Percentiles rank a stretch among this genome's conserved stretches.
Evolutionary conservation across 2,797 vertebrate species (phyloP).

Genomic region (Streptopelia turtur): DNA sequence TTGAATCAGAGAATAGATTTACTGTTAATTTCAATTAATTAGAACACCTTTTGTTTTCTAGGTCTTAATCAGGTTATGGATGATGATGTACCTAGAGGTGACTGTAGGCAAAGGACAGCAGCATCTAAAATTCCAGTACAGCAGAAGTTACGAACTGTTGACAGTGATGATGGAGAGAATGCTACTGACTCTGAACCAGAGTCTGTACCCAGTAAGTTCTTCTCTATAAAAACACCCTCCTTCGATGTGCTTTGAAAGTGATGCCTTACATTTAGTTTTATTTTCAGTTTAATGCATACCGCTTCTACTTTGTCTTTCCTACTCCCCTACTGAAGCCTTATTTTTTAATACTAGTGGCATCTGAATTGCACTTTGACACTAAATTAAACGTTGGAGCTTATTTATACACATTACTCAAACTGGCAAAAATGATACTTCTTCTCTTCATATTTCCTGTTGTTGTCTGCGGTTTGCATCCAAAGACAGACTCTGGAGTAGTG

Average conservation of each 20-base stretch:
- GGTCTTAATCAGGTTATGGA: slow-evolving; percentile 81
- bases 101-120: slow-evolving; percentile 62
- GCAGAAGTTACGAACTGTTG: slow-evolving; percentile 46
- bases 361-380: background rate
- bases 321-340: background rate
- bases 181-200: slow-evolving; percentile 78
- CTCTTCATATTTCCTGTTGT: background rate
- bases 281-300: background rate
- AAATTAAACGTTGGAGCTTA: background rate
- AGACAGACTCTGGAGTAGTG: background rate
- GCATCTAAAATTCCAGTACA: slow-evolving; percentile 27
- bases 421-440: background rate
- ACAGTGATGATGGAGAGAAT: slow-evolving; percentile 17
- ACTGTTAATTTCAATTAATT: background rate
- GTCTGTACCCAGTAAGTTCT: slow-evolving; percentile 69
- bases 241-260: background rate
- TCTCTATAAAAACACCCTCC: background rate
- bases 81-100: background rate
- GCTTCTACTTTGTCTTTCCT: background rate
- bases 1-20: background rate
- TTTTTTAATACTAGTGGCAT: background rate
- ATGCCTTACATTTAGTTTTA: background rate
- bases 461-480: background rate
- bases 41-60: slow-evolving; percentile 29
- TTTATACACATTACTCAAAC: background rate